Conservation (phyloP, 2,888 invertebrate species). For the Petrolisthes manimaculis region DNA sequence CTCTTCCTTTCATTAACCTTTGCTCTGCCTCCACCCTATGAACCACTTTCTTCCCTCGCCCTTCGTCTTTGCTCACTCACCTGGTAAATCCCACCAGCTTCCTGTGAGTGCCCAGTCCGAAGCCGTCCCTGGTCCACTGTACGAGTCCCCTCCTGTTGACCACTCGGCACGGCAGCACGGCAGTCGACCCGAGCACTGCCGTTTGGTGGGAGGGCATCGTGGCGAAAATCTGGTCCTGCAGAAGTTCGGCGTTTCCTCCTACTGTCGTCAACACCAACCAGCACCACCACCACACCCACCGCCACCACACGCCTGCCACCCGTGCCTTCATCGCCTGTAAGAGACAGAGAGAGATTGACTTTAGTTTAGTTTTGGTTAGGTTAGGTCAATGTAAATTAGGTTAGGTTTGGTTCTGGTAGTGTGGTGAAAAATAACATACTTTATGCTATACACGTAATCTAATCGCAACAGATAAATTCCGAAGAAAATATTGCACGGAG, state of each 20-base stretch:
- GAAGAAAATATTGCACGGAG: no score
- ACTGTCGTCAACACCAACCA: not conserved
- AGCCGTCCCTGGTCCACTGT: slow-evolving; percentile 98
- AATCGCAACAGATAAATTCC: no score
- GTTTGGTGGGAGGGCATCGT: slow-evolving; percentile 47
- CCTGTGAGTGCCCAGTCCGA: slow-evolving; percentile 91
- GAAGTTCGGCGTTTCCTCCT: not conserved
- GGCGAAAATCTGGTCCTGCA: slow-evolving; percentile 42
- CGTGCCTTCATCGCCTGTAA: slow-evolving; percentile 22
- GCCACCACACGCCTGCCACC: slow-evolving; percentile 14
- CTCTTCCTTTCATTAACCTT: not conserved
- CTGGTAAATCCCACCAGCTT: slow-evolving; percentile 91
- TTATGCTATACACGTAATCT: not conserved
- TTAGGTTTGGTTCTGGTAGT: not conserved
- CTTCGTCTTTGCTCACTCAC: slow-evolving; percentile 21
- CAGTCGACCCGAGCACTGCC: slow-evolving; percentile 39
- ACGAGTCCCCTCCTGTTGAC: slow-evolving; percentile 88
- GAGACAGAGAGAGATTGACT: not conserved
- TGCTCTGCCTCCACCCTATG: not conserved
- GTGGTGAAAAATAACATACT: not conserved
- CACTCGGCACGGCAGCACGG: slow-evolving; percentile 85
- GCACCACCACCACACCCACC: not conserved
- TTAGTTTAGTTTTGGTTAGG: not conserved
- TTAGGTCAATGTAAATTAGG: not conserved
- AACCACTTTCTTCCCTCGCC: not conserved